Base-by-base conservation (phyloP, 2,113 vertebrate species). In the Uria lomvia region DNA sequence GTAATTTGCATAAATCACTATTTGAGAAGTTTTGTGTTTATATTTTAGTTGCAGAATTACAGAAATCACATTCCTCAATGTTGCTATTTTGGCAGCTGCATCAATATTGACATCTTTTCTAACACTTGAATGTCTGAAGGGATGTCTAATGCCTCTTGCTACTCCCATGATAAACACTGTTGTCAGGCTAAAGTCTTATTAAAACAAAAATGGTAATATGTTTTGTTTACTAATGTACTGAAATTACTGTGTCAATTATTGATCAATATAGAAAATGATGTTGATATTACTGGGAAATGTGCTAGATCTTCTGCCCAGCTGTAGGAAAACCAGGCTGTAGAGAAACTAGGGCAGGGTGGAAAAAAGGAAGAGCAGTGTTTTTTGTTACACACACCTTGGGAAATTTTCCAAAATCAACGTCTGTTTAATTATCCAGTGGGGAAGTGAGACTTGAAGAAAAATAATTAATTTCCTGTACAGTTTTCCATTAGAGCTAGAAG, bases 41-140 rank as follows among this genome's bases (percentile, higher is more conserved):
- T 91, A 68, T 93, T 92, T 96, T 70, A 86, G 32, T 89, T 30
- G 60, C 45, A 82, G 77, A 88, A 93, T 79, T 70, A 43, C 72
- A 91, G 50, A 86, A 85, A 76, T 83, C 53, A 24, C 42, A 49
- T 80, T 92, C 12, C 29, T 96, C 75, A 86, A 38, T 34, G 18
- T 43, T 94, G n/a, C n/a, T 7, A 6, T 84, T 94, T 93, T 97
- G 82, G 62, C 73, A 88, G 87, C 93, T 91, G 49, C 62, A 42
- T 88, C 82, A 94, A 52, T 87, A 86, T 74, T 92, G 85, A 74
- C 38, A 27, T 78, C 36, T 94, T 94, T 92, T 84, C 92, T 94
- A 74, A 65, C 47, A 56, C 42, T 74, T 94, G 23, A 83, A 26
- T 71, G 47, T 92, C 63, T 81, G 72, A 92, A 82, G 55, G 72